phyloP scores from a whole-genome alignment of 2,888 invertebrate species.

The Clusia tigrina region DNA sequence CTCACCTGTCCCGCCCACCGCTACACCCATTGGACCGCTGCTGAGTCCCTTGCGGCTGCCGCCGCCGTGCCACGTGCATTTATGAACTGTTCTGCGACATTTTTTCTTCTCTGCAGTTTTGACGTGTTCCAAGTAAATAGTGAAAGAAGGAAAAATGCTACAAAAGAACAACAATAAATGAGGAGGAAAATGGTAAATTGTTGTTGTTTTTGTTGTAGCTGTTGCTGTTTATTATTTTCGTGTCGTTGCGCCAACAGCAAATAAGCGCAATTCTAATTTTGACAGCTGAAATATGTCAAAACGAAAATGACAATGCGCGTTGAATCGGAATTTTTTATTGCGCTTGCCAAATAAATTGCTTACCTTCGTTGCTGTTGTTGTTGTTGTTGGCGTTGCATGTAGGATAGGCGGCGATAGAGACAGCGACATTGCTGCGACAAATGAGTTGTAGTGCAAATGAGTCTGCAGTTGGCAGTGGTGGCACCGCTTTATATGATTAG shows the following conservation, averaged over 20 bases:
- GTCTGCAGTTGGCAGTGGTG: background rate
- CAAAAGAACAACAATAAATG: constrained; percentile 1
- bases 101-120: constrained; percentile 1
- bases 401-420: background rate
- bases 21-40: too few relatives aligned
- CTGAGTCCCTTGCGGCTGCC: too few relatives aligned
- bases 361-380: background rate
- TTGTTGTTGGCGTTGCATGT: background rate
- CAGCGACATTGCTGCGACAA: too few relatives aligned
- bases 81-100: constrained; percentile 12
- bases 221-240: too few relatives aligned
- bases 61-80: background rate
- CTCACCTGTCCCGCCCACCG: background rate
- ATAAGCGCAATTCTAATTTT: constrained; percentile 28
- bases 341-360: background rate
- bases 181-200: constrained; percentile 20
- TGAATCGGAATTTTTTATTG: background rate
- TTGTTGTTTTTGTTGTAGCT: constrained; percentile 18
- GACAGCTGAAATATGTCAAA: constrained; percentile 28
- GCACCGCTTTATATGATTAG: too few relatives aligned
- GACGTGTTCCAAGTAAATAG: background rate
- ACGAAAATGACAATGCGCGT: constrained; percentile 4
- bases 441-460: too few relatives aligned
- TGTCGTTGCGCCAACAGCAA: constrained; percentile 4
- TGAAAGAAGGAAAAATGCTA: too few relatives aligned